Percentiles rank a stretch among this genome's conserved stretches.
Evolutionary conservation across 2,888 invertebrate species (phyloP).

Genomic region (Spodoptera exigua): DNA sequence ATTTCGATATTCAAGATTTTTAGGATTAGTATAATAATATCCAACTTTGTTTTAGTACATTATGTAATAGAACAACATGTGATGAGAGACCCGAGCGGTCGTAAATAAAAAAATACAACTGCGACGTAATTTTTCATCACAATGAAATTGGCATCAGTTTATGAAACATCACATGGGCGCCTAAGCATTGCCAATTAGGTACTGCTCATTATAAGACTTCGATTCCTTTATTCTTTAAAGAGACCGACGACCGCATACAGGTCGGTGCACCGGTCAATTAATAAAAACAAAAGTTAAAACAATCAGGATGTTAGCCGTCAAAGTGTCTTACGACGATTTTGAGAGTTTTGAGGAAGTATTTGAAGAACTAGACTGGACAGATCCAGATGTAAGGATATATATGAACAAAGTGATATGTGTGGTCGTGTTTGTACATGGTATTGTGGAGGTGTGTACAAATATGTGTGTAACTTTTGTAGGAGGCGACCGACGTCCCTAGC

Average conservation of each 20-base stretch:
- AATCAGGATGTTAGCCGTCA: constrained; percentile 55
- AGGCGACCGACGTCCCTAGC: constrained; percentile 71
- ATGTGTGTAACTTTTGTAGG: constrained; percentile 68
- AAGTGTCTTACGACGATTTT: constrained; percentile 35
- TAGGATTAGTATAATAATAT: too few relatives aligned
- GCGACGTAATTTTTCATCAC: constrained; percentile 57
- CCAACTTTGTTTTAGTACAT: constrained; percentile 5
- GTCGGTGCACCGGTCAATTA: constrained; percentile 58
- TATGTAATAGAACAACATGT: constrained; percentile 20
- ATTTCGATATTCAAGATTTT: too few relatives aligned
- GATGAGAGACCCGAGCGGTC: constrained; percentile 10
- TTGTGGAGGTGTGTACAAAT: constrained; percentile 16
- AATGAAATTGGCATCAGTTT: constrained; percentile 60
- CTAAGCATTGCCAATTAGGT: constrained; percentile 68
- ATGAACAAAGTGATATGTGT: constrained; percentile 8
- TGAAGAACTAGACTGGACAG: constrained; percentile 43
- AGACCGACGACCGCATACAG: constrained; percentile 14
- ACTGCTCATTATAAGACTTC: constrained; percentile 51
- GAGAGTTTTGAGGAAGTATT: constrained; percentile 46
- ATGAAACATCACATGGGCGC: constrained; percentile 57
- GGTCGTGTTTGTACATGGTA: not conserved
- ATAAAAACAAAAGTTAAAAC: constrained; percentile 17
- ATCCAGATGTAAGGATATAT: constrained; percentile 34
- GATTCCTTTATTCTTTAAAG: constrained; percentile 68
- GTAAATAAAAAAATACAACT: constrained; percentile 31